Base-by-base conservation (phyloP, 2,888 invertebrate genomes). In the Melipona beecheii region DNA sequence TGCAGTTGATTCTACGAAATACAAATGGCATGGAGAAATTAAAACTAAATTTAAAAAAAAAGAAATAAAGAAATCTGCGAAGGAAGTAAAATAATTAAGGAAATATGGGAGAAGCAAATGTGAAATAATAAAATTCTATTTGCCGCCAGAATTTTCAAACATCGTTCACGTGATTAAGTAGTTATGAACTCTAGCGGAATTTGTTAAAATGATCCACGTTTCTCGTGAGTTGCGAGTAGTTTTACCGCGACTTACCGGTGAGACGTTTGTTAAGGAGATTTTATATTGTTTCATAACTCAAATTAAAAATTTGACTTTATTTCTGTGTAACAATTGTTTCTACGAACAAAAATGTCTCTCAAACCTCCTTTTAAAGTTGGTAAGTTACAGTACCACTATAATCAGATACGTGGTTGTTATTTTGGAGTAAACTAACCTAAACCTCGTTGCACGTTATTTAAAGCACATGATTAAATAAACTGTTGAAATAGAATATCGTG, bases 281-380 rank as follows among this genome's bases (percentile, higher is more conserved):
- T 3, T 36, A 21, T 27, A 2, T 66, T n/a, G 54, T 62, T 60
- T 19, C 9, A 5, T 27, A 15, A 52, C 64, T 56, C 13, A 15
- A 75, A 64, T 31, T 31, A 11, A 17, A 1, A 31, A 52, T 2
- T 17, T n/a, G 50, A 54, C 2, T 52, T 54, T 19, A 24, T 68
- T 17, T 49, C 31, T n/a, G 15, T 49, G 27, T 3, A 52, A 17
- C 19, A 64, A 17, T 56, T 4, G 13, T 43, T 31, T 19, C 1
- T 31, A 17, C 21, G 19, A 2, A 60, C 17, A 9, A 79, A 13
- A 36, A 89, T 88, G 88, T 78, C 87, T 27, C 68, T 92, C 43
- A 95, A 95, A 89, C 94, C 95, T 72, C 87, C 93, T 50, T 95
- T 93, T 88, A 95, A 95, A 95, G 94, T 95, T 89, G 95, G 95